These are phyloP conservation scores for Microcebus murinus DNA, from an alignment of 2,113 vertebrate genomes.

Conservation along the genomic window DNA sequence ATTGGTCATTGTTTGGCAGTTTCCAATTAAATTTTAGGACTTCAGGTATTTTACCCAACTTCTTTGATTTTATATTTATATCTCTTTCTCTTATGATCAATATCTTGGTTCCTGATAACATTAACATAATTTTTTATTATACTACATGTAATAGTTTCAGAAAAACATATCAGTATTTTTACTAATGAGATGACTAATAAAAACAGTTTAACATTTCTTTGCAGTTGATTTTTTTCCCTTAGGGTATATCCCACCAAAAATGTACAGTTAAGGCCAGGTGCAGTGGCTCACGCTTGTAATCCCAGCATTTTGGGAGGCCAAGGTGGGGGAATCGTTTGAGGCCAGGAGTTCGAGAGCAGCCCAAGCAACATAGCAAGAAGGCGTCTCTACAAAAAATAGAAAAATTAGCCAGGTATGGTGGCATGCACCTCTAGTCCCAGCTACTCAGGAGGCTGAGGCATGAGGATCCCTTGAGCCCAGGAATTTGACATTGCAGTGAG, in stretches of 20 bases:
- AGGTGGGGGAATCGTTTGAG: too few species aligned
- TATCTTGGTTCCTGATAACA: not conserved
- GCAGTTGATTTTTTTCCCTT: not conserved
- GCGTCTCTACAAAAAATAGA: too few species aligned
- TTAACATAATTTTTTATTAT: constrained; percentile 30
- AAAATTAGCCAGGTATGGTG: too few species aligned
- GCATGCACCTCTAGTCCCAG: too few species aligned
- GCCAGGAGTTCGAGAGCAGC: too few species aligned
- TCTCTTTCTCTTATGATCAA: not conserved
- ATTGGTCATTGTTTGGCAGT: not conserved
- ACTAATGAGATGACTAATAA: constrained; percentile 13
- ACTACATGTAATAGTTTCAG: not conserved
- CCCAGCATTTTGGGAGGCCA: too few species aligned
- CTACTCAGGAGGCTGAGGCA: not conserved
- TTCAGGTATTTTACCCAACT: not conserved
- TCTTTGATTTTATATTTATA: constrained; percentile 26
- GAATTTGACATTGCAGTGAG: not conserved
- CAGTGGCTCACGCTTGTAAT: too few species aligned
- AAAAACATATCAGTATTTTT: not conserved
- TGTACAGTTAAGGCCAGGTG: too few species aligned
- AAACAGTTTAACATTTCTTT: not conserved
- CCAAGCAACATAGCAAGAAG: too few species aligned
- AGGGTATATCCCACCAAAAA: not conserved
- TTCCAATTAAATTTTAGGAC: constrained; percentile 25
- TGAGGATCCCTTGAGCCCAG: too few species aligned